Conservation (phyloP, 2,888 invertebrate genomes). For the Clusia tigrina region DNA sequence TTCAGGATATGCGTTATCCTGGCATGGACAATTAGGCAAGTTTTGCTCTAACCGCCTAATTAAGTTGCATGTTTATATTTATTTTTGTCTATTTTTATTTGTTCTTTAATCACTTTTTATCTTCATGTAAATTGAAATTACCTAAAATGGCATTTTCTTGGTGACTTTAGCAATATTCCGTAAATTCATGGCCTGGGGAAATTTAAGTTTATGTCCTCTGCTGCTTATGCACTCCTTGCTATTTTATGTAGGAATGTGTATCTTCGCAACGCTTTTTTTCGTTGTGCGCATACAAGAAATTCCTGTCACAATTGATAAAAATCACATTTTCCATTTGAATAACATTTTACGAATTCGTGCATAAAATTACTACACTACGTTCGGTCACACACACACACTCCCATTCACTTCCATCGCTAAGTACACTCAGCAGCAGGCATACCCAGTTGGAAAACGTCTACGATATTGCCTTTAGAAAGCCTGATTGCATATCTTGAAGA, state of each 20-base stretch:
- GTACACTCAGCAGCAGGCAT: too few relatives aligned
- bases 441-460: too few relatives aligned
- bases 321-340: conserved; percentile 63
- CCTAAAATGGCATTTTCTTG: too few relatives aligned
- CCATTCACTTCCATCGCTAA: conserved; percentile 10
- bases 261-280: conserved; percentile 37
- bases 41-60: too few relatives aligned
- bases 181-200: too few relatives aligned
- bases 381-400: neutral
- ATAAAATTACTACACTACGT: conserved; percentile 54
- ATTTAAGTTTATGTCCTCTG: too few relatives aligned
- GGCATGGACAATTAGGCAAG: conserved; percentile 1
- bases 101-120: too few relatives aligned
- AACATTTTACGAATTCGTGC: conserved; percentile 62
- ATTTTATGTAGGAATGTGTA: neutral
- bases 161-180: too few relatives aligned
- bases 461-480: neutral
- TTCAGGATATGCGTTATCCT: conserved; percentile 4
- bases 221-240: neutral
- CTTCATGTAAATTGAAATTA: too few relatives aligned
- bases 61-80: neutral
- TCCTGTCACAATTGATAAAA: conserved; percentile 63
- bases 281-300: conserved; percentile 43
- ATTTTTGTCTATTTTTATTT: neutral
- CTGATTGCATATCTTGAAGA: neutral